Percentiles rank a stretch among this genome's conserved stretches.
Evolutionary conservation across 2,797 vertebrate species (phyloP).

Genomic region (Poeciliopsis gracilis): DNA sequence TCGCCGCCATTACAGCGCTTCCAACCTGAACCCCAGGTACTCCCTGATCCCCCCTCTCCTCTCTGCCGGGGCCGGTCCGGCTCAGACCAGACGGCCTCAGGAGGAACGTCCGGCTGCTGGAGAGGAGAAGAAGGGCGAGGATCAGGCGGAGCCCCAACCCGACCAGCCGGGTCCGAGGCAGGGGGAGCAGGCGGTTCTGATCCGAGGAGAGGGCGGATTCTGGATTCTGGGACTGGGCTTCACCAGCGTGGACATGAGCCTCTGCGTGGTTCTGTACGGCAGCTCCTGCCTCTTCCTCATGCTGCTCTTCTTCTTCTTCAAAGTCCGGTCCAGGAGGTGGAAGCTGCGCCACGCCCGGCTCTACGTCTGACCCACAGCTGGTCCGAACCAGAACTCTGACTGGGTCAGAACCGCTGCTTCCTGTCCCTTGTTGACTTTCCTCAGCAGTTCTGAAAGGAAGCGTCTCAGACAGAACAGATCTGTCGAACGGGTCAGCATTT

Average conservation of each 20-base stretch:
- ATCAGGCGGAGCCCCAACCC: background rate
- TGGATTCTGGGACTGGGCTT: slow-evolving; percentile 90
- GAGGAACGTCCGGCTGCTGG: slow-evolving; percentile 31
- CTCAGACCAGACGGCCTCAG: background rate
- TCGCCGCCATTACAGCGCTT: slow-evolving; percentile 81
- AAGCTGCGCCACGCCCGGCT: slow-evolving; percentile 79
- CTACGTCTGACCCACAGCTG: slow-evolving; percentile 60
- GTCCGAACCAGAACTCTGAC: background rate
- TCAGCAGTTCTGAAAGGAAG: background rate
- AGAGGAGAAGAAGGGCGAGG: slow-evolving; percentile 13
- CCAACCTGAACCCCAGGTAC: slow-evolving; percentile 82
- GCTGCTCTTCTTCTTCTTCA: slow-evolving; percentile 95
- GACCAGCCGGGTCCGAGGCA: background rate
- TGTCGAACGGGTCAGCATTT: background rate
- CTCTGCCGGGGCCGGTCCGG: slow-evolving; percentile 21
- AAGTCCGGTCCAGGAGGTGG: slow-evolving; percentile 87
- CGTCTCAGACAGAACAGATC: background rate
- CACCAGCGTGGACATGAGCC: slow-evolving; percentile 94
- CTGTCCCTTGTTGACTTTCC: background rate
- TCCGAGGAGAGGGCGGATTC: slow-evolving; percentile 23
- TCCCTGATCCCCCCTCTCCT: slow-evolving; percentile 32
- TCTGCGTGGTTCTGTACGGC: slow-evolving; percentile 90
- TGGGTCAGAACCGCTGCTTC: background rate
- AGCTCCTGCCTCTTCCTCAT: slow-evolving; percentile 91
- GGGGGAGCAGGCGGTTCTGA: background rate